A percentile compares a stretch with the other conserved stretches of the same genome.
Evolutionary conservation across 23 tunicate genomes (phyloP).

Genomic region (Aplidium turbinatum): DNA sequence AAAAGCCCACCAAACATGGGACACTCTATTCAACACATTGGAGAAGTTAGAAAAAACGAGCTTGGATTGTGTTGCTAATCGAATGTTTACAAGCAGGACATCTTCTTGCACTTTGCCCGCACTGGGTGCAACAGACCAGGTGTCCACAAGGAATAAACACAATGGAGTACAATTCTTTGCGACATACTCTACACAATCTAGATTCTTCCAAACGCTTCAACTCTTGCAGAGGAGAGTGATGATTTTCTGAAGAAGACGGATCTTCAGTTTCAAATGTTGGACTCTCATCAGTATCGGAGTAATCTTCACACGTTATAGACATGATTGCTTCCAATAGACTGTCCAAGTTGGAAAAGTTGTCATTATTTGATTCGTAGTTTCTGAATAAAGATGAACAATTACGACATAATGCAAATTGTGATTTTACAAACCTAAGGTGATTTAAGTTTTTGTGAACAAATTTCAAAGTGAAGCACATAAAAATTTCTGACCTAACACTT

Average conservation of each 20-base stretch:
- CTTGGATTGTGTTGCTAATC: conserved; percentile 14
- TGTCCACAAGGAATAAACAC: conserved; percentile 75
- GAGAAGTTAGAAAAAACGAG: conserved; percentile 2
- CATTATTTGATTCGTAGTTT: conserved; percentile 3
- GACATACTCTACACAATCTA: conserved; percentile 50
- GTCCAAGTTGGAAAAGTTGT: neutral
- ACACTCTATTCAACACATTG: too few species aligned
- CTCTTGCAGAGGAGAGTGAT: conserved; percentile 5
- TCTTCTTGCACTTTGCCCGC: conserved; percentile 13
- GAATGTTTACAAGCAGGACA: conserved; percentile 52
- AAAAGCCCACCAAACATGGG: too few species aligned
- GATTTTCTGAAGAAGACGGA: neutral
- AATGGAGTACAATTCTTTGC: conserved; percentile 24
- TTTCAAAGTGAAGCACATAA: too few species aligned
- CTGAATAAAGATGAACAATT: conserved; percentile 5
- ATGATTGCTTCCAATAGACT: conserved; percentile 13
- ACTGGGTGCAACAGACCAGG: conserved; percentile 38
- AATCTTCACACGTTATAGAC: neutral
- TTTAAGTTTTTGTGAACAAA: too few species aligned
- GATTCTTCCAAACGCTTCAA: conserved; percentile 36
- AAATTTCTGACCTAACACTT: too few species aligned
- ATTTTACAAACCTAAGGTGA: too few species aligned
- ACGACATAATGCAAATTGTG: too few species aligned
- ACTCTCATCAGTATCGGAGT: neutral
- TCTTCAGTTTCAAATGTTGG: neutral